Evolutionary conservation across 2,797 vertebrate species (phyloP), one percentile per base, ranked within the genome.

Genomic region (Decapterus maruadsi): DNA sequence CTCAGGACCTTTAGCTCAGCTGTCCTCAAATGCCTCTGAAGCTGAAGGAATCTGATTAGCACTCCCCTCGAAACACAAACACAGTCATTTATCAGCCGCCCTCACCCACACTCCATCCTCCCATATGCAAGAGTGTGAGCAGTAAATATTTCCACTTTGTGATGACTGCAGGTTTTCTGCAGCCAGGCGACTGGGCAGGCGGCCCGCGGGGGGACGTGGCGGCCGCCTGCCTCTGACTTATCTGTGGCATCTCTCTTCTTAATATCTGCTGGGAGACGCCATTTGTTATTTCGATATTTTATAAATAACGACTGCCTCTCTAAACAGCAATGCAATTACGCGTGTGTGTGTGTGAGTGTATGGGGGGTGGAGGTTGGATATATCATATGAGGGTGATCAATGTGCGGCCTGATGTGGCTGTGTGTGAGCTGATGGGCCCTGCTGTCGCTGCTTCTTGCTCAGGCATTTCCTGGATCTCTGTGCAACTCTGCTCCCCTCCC

Each of bases 71-170:
- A 83, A 92, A 92, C 91, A 91, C 93, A 94, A 92, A 93, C 93
- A 92, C 83, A 77, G 85, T 88, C 89, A 92, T 94, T 91, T 91
- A 89, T 94, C 93, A 93, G 79, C 77, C 22, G 77, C 84, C 86
- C 86, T 80, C 83, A 67, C 80, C 81, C 77, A 69, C 85, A 81
- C 90, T 84, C 86, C 86, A 87, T 78, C 84, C 82, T 77, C 83
- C 83, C 64, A 63, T 87, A 87, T 72, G 87, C 77, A 81, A 65
- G 80, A 92, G 88, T 77, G 83, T 45, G 78, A 80, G 90, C 91
- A 91, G 93, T 95, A 95, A 95, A 95, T 94, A 95, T 88, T 91
- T 93, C 94, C 88, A 93, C 80, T 94, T 94, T 95, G 89, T 95
- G 94, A 94, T 95, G 94, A 95, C 94, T 93, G 90, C 87, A 90